A percentile compares a stretch with the other conserved stretches of the same genome.
Evolutionary conservation across 2,113 vertebrate species (phyloP).

Genomic region (Ciconia maguari): DNA sequence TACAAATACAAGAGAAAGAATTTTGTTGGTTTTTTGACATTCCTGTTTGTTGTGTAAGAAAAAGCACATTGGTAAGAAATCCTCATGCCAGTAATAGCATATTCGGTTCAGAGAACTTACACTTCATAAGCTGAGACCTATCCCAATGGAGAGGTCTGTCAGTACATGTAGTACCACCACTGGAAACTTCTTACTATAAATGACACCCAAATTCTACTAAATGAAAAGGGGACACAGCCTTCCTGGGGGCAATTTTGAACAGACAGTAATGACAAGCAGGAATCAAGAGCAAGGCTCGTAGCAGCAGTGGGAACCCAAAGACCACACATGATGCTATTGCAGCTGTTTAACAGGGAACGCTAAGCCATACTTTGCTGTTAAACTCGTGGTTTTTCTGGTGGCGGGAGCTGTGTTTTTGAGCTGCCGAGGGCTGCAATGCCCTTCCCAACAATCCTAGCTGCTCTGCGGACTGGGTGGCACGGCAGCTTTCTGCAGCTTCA

Average conservation of each 20-base stretch:
- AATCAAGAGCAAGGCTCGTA: not conserved
- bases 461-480: not conserved
- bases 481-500: fast-evolving
- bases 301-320: not conserved
- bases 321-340: not conserved
- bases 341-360: not conserved
- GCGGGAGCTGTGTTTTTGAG: not conserved
- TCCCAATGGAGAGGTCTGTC: not conserved
- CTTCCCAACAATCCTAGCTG: not conserved
- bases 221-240: not conserved
- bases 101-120: not conserved
- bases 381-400: not conserved
- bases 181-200: not conserved
- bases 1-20: not conserved
- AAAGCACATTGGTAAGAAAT: not conserved
- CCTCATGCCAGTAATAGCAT: not conserved
- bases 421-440: not conserved
- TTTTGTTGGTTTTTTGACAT: not conserved
- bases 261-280: not conserved
- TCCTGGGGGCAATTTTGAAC: not conserved
- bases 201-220: not conserved
- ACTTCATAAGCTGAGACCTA: not conserved
- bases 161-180: not conserved
- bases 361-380: not conserved
- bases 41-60: not conserved